These are phyloP conservation scores for Drosophila carrolli DNA, from an alignment of 1,140 invertebrate species.

Conservation along the genomic window DNA sequence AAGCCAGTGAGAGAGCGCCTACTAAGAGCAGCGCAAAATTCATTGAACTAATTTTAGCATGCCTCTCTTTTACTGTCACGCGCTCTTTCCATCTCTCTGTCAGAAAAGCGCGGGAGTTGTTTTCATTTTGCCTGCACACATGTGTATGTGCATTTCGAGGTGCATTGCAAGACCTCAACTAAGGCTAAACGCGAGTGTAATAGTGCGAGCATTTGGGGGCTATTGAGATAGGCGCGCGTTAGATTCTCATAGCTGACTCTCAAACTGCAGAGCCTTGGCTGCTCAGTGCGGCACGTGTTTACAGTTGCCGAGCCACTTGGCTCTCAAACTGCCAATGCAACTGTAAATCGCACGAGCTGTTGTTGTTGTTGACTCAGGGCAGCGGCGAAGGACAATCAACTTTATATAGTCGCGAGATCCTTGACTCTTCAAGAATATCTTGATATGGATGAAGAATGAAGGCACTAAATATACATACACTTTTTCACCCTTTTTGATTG, in stretches of 20 bases:
- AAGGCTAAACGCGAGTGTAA: conserved; percentile 66
- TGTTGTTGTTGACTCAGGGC: conserved; percentile 34
- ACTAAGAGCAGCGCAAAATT: conserved; percentile 54
- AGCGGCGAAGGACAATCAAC: conserved; percentile 41
- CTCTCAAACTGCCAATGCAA: conserved; percentile 56
- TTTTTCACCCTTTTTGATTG: not conserved
- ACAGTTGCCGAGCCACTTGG: conserved; percentile 44
- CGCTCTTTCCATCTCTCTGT: conserved; percentile 26
- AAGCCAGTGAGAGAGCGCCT: conserved; percentile 22
- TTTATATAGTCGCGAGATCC: conserved; percentile 40
- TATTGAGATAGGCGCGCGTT: conserved; percentile 79
- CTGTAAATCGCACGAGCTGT: conserved; percentile 37
- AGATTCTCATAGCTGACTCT: conserved; percentile 49
- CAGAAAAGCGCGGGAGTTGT: conserved; percentile 76
- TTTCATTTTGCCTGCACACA: conserved; percentile 52
- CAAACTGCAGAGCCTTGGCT: conserved; percentile 70
- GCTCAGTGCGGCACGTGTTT: conserved; percentile 73
- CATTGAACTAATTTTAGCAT: conserved; percentile 79
- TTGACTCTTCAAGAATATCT: conserved; percentile 23
- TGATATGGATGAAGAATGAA: not conserved
- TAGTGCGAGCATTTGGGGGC: conserved; percentile 70
- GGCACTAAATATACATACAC: not conserved
- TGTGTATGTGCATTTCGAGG: conserved; percentile 76
- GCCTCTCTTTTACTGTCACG: conserved; percentile 30
- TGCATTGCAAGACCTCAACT: conserved; percentile 82